phyloP scores from a whole-genome alignment of 2,888 invertebrate species.

The Phyto melanocephala region DNA sequence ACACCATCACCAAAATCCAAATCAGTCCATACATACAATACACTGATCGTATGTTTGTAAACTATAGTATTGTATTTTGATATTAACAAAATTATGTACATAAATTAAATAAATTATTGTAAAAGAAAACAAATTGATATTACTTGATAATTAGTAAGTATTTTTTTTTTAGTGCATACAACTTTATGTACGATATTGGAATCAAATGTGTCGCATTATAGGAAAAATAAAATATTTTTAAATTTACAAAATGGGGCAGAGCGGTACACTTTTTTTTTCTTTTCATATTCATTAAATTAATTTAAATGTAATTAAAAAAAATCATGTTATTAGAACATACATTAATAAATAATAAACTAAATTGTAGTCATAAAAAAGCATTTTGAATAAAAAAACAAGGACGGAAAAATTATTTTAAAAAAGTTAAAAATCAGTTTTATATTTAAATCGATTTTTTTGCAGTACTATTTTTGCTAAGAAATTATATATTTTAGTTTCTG shows the following conservation, averaged over 20 bases:
- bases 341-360: background rate
- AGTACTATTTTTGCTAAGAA: no score
- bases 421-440: no score
- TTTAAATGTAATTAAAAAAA: slow-evolving; percentile 6
- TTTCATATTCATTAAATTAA: slow-evolving; percentile 5
- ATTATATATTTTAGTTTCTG: no score
- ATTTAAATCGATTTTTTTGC: no score
- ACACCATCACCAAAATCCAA: slow-evolving; percentile 6
- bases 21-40: background rate
- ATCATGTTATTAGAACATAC: background rate
- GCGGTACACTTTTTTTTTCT: slow-evolving; percentile 49
- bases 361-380: background rate
- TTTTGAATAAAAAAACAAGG: slow-evolving; percentile 28
- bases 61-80: slow-evolving; percentile 36
- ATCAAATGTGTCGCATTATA: slow-evolving; percentile 3
- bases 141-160: slow-evolving; percentile 17
- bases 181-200: background rate
- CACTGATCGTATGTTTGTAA: background rate
- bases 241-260: slow-evolving; percentile 50
- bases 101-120: slow-evolving; percentile 62
- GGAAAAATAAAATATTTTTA: background rate
- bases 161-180: background rate
- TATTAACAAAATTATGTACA: slow-evolving; percentile 54
- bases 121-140: slow-evolving; percentile 59
- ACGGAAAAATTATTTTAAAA: no score